Percentiles rank a stretch among this genome's conserved stretches.
These are phyloP conservation scores for Habrosyne pyritoides DNA, from an alignment of 2,888 invertebrate genomes.

Conservation along the genomic window DNA sequence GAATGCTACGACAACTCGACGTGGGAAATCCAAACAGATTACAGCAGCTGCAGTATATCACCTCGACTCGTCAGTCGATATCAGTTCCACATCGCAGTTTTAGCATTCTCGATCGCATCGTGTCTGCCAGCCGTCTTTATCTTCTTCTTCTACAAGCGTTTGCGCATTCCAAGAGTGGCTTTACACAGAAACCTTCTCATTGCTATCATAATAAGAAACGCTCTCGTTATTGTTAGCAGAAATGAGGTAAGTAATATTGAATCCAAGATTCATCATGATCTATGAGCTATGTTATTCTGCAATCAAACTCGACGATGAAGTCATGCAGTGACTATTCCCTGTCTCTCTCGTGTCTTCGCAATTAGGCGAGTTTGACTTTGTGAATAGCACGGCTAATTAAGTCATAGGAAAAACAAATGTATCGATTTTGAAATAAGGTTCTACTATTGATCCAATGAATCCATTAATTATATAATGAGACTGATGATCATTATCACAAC, in stretches of 20 bases:
- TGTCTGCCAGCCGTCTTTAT: conserved; percentile 84
- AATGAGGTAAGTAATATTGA: conserved; percentile 64
- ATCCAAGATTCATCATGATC: background rate
- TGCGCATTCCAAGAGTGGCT: conserved; percentile 79
- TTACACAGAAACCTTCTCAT: conserved; percentile 85
- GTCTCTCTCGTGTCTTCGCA: too few species aligned
- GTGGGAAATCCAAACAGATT: conserved; percentile 85
- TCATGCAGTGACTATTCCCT: too few species aligned
- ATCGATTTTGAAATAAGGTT: too few species aligned
- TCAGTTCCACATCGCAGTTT: conserved; percentile 78
- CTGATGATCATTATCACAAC: too few species aligned
- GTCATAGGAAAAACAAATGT: too few species aligned
- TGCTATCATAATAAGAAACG: conserved; percentile 82
- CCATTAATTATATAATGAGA: too few species aligned
- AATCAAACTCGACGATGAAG: too few species aligned
- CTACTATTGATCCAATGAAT: too few species aligned
- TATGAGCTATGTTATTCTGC: too few species aligned
- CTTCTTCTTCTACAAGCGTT: conserved; percentile 79
- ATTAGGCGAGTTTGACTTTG: too few species aligned
- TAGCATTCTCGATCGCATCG: conserved; percentile 77
- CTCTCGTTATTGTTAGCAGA: conserved; percentile 83
- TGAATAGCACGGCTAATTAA: too few species aligned
- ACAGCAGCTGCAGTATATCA: conserved; percentile 81
- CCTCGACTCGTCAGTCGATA: conserved; percentile 78
- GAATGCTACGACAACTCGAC: conserved; percentile 77